Evolutionary conservation across 2,888 invertebrate species (phyloP), one percentile per base, ranked within the genome.

Genomic region (Napeogenes inachia): DNA sequence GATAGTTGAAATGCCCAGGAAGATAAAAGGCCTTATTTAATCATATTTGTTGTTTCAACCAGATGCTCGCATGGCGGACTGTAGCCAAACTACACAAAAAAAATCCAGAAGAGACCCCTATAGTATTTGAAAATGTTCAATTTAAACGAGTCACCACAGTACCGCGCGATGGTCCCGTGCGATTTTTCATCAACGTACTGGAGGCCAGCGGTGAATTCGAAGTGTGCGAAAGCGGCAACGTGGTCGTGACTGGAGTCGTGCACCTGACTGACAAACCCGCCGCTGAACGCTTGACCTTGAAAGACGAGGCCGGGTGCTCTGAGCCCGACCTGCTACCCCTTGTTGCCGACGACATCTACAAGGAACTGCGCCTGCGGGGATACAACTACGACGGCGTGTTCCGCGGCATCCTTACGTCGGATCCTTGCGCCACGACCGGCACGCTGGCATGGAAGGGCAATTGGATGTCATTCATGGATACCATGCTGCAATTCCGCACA

Each of bases 381-480:
- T 21, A 21, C 21, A 21, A 21, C 21, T 21, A 21, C 21, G 21
- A 21, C 21, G 21, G 21, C 21, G 21, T 21, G 21, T 21, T 21
- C 21, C 21, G 21, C 21, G 21, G 21, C 21, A 21, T 21, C 21
- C 21, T 91, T 21, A 83, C 91, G 45, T 93, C 96, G 0, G 95
- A 97, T 79, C 93, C 95, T 73, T 91, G 92, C 73, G 96, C 95
- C 59, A 82, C 88, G 0, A 83, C 78, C 68, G 98, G 97, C 53
- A 91, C 93, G 75, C 91, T 99, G 68, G 91, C 92, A 67, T 99
- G 98, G 98, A 93, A 93, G 61, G 94, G 94, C 70, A 96, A 98
- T 86, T 99, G 99, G 98, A 94, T 99, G 62, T 94, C 98, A 54
- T 99, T 95, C 87, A 94, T 99, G 86, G 99, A 99, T 81, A 97